Percentiles rank a stretch among this genome's conserved stretches.
Conservation (phyloP, 2,888 invertebrate genomes). For the Drosophila rellima region DNA sequence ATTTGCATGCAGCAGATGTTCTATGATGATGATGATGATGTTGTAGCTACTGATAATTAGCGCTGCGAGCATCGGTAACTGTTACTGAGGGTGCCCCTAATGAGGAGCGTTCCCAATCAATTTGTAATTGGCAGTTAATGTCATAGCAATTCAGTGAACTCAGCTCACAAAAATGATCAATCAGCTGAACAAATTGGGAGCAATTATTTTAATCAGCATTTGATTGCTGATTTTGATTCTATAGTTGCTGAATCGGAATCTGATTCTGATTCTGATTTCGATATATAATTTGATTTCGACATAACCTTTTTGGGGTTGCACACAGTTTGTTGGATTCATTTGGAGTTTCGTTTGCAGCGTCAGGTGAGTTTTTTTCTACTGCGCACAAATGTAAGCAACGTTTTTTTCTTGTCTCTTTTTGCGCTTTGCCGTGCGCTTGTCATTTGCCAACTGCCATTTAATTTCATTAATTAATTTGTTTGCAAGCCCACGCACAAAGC, state of each 20-base stretch:
- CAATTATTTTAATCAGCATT: conserved; percentile 51
- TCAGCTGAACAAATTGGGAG: conserved; percentile 38
- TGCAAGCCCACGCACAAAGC: conserved; percentile 46
- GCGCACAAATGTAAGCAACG: conserved; percentile 29
- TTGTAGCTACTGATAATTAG: conserved; percentile 7
- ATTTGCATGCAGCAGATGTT: conserved; percentile 67
- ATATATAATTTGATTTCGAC: conserved; percentile 7
- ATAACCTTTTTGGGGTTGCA: conserved; percentile 9
- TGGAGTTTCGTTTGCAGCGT: neutral
- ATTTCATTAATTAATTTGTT: conserved; percentile 80
- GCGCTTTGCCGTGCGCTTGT: conserved; percentile 47
- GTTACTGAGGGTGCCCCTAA: conserved; percentile 15
- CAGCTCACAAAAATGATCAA: conserved; percentile 15
- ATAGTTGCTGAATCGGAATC: neutral
- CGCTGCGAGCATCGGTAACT: conserved; percentile 12
- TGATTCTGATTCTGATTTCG: conserved; percentile 5
- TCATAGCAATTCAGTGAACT: conserved; percentile 18
- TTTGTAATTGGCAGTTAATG: conserved; percentile 60
- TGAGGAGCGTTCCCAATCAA: conserved; percentile 41
- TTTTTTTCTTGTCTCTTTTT: conserved; percentile 22
- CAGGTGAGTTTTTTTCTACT: conserved; percentile 8
- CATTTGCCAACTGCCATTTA: conserved; percentile 76
- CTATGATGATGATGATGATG: conserved; percentile 11
- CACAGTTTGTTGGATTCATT: conserved; percentile 11
- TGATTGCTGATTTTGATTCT: conserved; percentile 34